These are phyloP conservation scores for Laothoe populi DNA, from an alignment of 2,888 invertebrate species.

Conservation along the genomic window DNA sequence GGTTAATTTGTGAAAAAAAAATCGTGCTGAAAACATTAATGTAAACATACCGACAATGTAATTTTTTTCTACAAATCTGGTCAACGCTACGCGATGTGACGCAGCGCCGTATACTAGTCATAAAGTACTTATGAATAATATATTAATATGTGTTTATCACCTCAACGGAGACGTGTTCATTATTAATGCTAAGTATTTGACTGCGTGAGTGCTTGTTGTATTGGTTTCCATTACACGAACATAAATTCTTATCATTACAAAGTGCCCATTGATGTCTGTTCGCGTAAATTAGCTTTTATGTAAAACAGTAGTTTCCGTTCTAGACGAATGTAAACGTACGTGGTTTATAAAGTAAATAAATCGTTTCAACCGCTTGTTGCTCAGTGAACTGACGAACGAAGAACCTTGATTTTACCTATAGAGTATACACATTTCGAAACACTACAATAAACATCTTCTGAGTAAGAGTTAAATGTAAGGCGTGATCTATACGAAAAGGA, in stretches of 20 bases:
- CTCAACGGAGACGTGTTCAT: background rate
- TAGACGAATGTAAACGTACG: slow-evolving; percentile 57
- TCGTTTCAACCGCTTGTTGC: slow-evolving; percentile 60
- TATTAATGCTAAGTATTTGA: background rate
- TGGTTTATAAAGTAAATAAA: slow-evolving; percentile 75
- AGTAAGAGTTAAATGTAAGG: slow-evolving; percentile 44
- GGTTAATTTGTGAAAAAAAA: no score
- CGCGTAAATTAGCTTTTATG: slow-evolving; percentile 21
- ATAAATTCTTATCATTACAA: slow-evolving; percentile 11
- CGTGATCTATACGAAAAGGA: slow-evolving; percentile 2
- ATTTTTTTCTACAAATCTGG: no score
- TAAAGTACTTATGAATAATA: background rate
- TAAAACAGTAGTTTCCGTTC: slow-evolving; percentile 50
- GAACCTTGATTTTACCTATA: slow-evolving; percentile 59
- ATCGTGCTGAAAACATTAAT: no score
- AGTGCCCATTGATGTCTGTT: slow-evolving; percentile 11
- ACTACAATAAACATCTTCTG: slow-evolving; percentile 58
- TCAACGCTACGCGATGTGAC: no score
- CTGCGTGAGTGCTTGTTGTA: background rate
- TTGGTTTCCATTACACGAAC: background rate
- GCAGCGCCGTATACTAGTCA: no score
- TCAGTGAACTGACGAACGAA: slow-evolving; percentile 49
- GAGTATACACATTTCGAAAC: slow-evolving; percentile 51
- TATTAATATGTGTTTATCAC: background rate
- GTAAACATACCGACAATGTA: no score